phyloP scores from a whole-genome alignment of 2,113 vertebrate species.

The Haplochromis vanheusdeni region DNA sequence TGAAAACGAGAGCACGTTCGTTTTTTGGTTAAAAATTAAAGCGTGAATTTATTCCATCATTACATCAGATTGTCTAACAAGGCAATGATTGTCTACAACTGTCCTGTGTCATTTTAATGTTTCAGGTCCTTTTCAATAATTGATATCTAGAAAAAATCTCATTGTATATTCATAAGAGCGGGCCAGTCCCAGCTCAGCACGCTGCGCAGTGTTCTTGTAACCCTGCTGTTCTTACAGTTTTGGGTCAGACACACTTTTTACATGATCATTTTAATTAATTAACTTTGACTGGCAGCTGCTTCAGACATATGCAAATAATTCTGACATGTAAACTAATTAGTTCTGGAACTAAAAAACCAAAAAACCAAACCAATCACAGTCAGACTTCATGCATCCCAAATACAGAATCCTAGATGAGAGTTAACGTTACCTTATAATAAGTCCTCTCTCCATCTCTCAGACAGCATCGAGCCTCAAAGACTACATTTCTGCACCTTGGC shows the following conservation, averaged over 20 bases:
- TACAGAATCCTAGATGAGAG: not conserved
- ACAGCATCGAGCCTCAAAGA: not conserved
- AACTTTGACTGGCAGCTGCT: not conserved
- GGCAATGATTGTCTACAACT: conserved; percentile 28
- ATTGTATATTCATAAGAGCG: conserved; percentile 37
- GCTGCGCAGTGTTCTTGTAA: not conserved
- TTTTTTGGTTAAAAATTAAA: conserved; percentile 40
- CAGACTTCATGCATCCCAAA: not conserved
- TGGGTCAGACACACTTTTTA: not conserved
- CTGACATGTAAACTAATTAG: not conserved
- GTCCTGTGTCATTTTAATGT: conserved; percentile 42
- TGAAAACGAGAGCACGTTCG: conserved; percentile 17
- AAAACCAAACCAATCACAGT: not conserved
- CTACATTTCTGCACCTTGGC: not conserved
- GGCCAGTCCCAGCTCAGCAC: not conserved
- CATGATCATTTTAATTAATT: not conserved
- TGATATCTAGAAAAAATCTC: conserved; percentile 18
- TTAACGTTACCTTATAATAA: not conserved
- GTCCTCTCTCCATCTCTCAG: not conserved
- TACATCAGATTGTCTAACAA: conserved; percentile 44
- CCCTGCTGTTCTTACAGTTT: not conserved
- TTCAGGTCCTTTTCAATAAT: conserved; percentile 52
- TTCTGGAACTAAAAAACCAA: not conserved
- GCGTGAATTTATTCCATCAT: conserved; percentile 7
- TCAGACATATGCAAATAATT: not conserved